Base-by-base conservation (phyloP, 1,140 invertebrate species). In the Aphelenchoides avenae region DNA sequence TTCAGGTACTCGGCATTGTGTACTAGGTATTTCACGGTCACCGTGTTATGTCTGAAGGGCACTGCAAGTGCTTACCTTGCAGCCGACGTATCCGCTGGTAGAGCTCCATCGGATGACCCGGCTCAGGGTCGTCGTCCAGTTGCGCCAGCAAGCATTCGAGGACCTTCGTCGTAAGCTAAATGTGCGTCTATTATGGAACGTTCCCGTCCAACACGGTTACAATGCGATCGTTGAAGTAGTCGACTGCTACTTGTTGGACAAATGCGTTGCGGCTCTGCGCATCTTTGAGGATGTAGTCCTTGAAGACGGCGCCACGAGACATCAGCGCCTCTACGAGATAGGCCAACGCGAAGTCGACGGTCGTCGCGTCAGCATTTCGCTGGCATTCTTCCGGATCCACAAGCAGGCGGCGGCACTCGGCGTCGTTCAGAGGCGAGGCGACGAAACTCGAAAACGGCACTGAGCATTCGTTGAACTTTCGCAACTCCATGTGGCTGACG, bases 401-500 rank as follows among this genome's bases (percentile, higher is more conserved):
- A 43, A 13, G 41, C 3, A 3, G 7, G 26, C 22, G 6, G 9
- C 5, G 22, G 22, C 7, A 7, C 7, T 26, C 6, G 6, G 39
- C 9, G 18, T 37, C 20, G 5, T 34, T 13, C 46, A 5, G 33
- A 1, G 15, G 20, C 22, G 20, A 24, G 33, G 33, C 46, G 46
- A 7, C 7, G 20, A 48, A 34, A 43, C 30, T 20, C n/a, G 24
- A 26, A 26, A 3, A 41, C 7, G 13, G n/a, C 13, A 3, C 1
- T 5, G 30, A 43, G 24, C 41, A 27, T 43, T 43, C 11, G n/a
- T 43, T 27, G 30, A 43, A 26, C 33, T 53, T 53, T 3, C 52
- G 20, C 7, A 53, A 20, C 33, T 53, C 52, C 11, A 53, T 22
- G 13, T 53, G n/a, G n/a, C n/a, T n/a, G n/a, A n/a, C n/a, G n/a